phyloP scores from a whole-genome alignment of 2,113 vertebrate species.

The Dicaeum eximium region DNA sequence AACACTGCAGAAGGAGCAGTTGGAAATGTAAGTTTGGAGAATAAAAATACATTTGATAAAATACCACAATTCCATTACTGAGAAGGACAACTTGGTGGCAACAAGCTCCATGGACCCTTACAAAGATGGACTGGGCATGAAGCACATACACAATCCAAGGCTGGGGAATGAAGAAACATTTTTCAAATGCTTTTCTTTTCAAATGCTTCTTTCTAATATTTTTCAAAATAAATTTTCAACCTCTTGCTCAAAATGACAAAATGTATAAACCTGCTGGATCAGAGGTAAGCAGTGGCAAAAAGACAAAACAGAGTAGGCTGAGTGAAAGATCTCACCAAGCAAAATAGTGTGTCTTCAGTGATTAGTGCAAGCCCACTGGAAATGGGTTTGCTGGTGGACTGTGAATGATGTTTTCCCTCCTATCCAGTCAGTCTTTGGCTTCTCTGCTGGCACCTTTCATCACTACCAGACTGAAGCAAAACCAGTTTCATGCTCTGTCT shows the following conservation, averaged over 20 bases:
- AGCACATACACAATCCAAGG: background rate
- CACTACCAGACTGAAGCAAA: background rate
- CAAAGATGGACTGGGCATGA: background rate
- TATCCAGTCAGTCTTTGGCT: background rate
- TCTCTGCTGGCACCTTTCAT: background rate
- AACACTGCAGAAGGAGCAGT: background rate
- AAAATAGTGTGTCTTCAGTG: background rate
- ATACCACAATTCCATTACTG: background rate
- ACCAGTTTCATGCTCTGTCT: background rate
- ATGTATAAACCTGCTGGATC: background rate
- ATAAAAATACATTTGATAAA: background rate
- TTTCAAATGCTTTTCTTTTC: too few relatives aligned
- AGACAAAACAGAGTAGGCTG: background rate
- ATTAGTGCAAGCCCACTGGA: background rate
- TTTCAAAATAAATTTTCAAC: background rate
- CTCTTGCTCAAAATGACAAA: background rate
- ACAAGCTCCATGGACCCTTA: background rate
- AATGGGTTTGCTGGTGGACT: background rate
- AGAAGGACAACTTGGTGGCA: background rate
- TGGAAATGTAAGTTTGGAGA: background rate
- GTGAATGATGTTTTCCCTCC: background rate
- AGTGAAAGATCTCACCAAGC: background rate
- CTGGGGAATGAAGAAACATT: background rate
- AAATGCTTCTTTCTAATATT: background rate
- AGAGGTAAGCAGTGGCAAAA: background rate